Evolutionary conservation across 2,113 vertebrate genomes (phyloP).

Genomic region (Limnothrissa miodon): DNA sequence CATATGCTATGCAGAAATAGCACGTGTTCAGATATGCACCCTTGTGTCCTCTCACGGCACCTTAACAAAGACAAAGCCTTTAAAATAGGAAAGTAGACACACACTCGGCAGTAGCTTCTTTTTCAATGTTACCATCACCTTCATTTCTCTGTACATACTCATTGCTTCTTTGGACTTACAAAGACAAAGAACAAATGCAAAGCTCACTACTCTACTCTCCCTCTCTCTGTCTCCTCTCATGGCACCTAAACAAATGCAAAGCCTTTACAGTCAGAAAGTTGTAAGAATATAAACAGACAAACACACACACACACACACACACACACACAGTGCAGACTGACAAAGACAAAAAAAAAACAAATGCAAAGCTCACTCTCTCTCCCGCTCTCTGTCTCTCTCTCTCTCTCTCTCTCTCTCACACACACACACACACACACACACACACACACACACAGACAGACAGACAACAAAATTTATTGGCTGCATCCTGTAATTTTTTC

Average conservation of each 20-base stretch:
- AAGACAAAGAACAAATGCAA: neutral
- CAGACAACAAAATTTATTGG: neutral
- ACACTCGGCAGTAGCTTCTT: neutral
- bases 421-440: conserved; percentile 22
- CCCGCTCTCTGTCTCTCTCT: too few species aligned
- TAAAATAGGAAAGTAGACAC: neutral
- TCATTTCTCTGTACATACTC: neutral
- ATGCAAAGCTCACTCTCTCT: too few species aligned
- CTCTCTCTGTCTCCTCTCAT: neutral
- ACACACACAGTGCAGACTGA: neutral
- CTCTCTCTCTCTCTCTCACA: neutral
- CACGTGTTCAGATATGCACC: neutral
- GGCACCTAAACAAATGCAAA: too few species aligned
- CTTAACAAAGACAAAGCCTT: neutral
- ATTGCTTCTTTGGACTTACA: neutral
- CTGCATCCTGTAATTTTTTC: neutral
- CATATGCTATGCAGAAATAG: neutral
- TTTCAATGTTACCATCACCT: too few species aligned
- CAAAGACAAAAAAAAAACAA: too few species aligned
- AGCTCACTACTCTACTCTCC: too few species aligned
- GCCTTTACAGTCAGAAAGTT: too few species aligned
- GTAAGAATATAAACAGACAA: too few species aligned
- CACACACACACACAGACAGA: neutral
- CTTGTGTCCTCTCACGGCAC: neutral
- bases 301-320: too few species aligned